Evolutionary conservation across 2,888 invertebrate genomes (phyloP), one percentile per base, ranked within the genome.

Genomic region (Elysia crispata): DNA sequence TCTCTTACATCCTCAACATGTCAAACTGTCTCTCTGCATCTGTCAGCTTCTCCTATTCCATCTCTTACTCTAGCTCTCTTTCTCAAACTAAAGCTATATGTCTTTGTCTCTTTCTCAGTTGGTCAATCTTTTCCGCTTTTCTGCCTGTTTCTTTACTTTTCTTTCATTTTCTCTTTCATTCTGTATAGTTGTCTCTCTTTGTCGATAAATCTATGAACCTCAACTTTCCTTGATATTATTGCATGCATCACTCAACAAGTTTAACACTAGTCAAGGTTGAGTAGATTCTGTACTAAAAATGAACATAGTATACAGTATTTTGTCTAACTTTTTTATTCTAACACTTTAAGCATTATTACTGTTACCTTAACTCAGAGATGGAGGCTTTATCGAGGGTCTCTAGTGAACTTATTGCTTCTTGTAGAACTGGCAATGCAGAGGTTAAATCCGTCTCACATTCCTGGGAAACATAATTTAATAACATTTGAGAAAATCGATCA

Each of bases 381-480:
- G 91, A 90, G 15, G 90, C 87, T 83, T 92, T 92, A 81, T 92
- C 89, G 20, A 92, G 83, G 0, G 91, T 87, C 78, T 92, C 90
- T 54, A 92, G 83, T n/a, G 91, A 89, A n/a, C 85, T 87, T 41
- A 91, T 90, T 41, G 92, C 92, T 57, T 87, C 86, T 80, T 91
- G 88, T 57, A 92, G 83, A 6, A 89, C 88, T 60, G 92, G 92
- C 41, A 91, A 84, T 0, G 91, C 92, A 28, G 91, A 90, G 11
- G 89, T 89, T 41, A 92, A 84, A 83, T 92, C 92, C 69, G 86
- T 83, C 83, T 92, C 89, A 85, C 92, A 92, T 82, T 91, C 91
- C 90, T 91, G 79, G 0, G 73, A 64, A 57, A 15, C 33, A 70
- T 77, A 66, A 72, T n/a, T n/a, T n/a, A n/a, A n/a, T n/a, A n/a